Base-by-base conservation (phyloP, 1,140 invertebrate species). In the Harpegnathos saltator region DNA sequence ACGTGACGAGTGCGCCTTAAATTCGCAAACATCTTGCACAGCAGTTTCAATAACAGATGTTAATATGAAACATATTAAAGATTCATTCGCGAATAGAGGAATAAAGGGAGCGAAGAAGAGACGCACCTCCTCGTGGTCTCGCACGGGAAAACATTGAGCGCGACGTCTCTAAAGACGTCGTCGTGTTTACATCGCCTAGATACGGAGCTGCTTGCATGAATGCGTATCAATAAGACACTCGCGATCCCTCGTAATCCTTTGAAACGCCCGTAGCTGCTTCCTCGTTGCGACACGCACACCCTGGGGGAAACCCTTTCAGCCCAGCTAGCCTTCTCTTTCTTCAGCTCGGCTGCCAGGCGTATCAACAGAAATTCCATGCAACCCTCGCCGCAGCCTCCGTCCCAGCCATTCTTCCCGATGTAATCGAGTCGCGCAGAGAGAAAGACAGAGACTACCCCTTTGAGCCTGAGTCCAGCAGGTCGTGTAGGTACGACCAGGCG, bases 241-340 rank as follows among this genome's bases (percentile, higher is more conserved):
- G 22, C n/a, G 14, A 56, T 73, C 17, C 52, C 52, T 44, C 44
- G 48, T 84, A 81, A 87, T 85, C 82, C 81, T 58, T 58, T 54
- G 9, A 62, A 29, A 26, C 80, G 33, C 22, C 81, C 29, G 68
- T 52, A 44, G 44, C 15, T 38, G 38, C 14, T 48, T 33, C 26
- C 50, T 44, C 38, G n/a, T 48, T 12, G 63, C 19, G 50, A 56
- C 33, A 50, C 63, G 29, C 63, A 38, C 33, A 12, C n/a, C 29
- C 26, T 19, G 1, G 17, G 63, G 58, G 4, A 85, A 88, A 87
- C 86, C 86, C 87, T 87, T 88, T 88, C 68, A 86, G n/a, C 82
- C 69, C 22, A n/a, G 29, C n/a, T n/a, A 56, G 72, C 87, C 59
- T 9, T 44, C 73, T 77, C 83, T 88, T 88, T 83, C 77, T 73